Conservation (phyloP, 2,797 vertebrate genomes). For the Acrossocheilus wenchowensis region DNA sequence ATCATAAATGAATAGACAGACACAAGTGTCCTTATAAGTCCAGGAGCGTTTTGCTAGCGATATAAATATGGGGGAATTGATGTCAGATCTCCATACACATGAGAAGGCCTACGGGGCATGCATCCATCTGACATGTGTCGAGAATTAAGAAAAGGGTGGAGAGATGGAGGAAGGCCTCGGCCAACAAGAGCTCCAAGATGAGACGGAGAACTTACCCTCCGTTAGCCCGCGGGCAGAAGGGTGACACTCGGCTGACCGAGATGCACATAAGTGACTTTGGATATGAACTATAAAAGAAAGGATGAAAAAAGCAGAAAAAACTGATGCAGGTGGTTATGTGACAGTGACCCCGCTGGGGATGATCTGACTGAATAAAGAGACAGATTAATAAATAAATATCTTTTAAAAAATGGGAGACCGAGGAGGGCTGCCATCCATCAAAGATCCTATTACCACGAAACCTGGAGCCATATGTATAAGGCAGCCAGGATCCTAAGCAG, state of each 20-base stretch:
- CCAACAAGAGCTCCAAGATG: constrained; percentile 37
- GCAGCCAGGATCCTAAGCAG: constrained; percentile 78
- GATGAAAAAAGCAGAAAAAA: constrained; percentile 24
- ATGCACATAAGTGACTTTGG: constrained; percentile 29
- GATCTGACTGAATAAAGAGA: constrained; percentile 74
- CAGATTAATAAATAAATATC: constrained; percentile 74
- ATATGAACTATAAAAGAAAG: constrained; percentile 31
- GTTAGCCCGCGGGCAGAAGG: constrained; percentile 31
- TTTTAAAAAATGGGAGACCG: constrained; percentile 71
- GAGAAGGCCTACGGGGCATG: constrained; percentile 17
- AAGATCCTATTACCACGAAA: constrained; percentile 79
- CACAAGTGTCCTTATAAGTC: neutral
- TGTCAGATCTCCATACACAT: constrained; percentile 45
- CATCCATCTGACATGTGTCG: constrained; percentile 55
- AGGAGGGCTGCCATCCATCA: constrained; percentile 78
- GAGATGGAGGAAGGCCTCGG: constrained; percentile 23
- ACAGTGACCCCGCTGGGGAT: constrained; percentile 66
- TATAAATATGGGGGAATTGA: constrained; percentile 28
- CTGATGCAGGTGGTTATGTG: constrained; percentile 46
- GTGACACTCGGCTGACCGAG: constrained; percentile 6
- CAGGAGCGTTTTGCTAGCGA: constrained; percentile 19
- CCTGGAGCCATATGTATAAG: constrained; percentile 77
- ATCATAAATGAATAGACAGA: neutral
- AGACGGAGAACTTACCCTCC: neutral
- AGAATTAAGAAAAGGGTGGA: constrained; percentile 51